These are phyloP conservation scores for Pemphredon lugubris DNA, from an alignment of 2,888 invertebrate genomes.

Conservation along the genomic window DNA sequence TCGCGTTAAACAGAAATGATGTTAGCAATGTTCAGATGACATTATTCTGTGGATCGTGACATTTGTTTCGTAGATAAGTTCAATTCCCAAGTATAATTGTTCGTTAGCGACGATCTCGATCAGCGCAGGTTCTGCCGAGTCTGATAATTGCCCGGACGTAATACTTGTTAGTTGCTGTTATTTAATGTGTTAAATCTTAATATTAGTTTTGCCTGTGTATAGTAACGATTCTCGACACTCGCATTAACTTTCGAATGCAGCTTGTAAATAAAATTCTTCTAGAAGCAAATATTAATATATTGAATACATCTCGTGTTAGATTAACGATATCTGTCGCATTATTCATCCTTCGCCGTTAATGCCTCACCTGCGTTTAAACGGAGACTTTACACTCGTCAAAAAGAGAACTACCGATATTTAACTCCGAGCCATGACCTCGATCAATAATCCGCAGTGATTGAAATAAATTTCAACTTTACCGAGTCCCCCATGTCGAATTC, in stretches of 20 bases:
- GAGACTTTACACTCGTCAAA: too few species aligned
- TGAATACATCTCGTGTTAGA: constrained; percentile 17
- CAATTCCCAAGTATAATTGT: constrained; percentile 1
- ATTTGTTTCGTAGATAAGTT: constrained; percentile 16
- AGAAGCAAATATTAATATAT: constrained; percentile 29
- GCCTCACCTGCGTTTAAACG: background rate
- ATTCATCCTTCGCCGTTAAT: background rate
- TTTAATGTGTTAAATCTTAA: constrained; percentile 16
- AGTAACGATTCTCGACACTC: background rate
- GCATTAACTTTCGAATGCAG: constrained; percentile 15
- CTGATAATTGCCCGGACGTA: constrained; percentile 7
- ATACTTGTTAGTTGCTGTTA: too few species aligned
- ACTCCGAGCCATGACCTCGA: too few species aligned
- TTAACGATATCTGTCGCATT: background rate
- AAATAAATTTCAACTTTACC: too few species aligned
- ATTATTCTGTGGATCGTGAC: constrained; percentile 11
- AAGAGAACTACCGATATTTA: too few species aligned
- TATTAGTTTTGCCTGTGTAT: constrained; percentile 4
- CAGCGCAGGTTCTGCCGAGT: constrained; percentile 11
- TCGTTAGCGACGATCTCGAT: constrained; percentile 29
- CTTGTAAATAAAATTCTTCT: constrained; percentile 51
- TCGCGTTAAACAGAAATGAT: constrained; percentile 19
- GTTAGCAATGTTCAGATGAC: constrained; percentile 13
- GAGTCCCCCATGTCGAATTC: too few species aligned
- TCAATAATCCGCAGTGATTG: too few species aligned